phyloP scores from a whole-genome alignment of 2,113 vertebrate species.

The Alosa alosa region DNA sequence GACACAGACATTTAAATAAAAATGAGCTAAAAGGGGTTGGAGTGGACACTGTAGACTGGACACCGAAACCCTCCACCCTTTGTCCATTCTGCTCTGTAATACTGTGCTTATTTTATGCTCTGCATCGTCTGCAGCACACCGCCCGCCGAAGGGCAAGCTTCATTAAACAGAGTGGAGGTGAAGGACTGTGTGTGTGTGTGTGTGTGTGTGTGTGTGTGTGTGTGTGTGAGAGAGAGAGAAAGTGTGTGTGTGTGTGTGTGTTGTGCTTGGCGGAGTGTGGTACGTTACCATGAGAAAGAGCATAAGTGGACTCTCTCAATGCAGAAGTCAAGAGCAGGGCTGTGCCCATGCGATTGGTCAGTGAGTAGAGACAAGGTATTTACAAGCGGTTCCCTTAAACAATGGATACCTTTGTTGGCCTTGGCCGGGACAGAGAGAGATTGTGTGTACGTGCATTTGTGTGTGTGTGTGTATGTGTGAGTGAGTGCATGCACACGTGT shows the following conservation, averaged over 20 bases:
- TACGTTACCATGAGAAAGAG: conserved; percentile 15
- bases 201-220: conserved; percentile 6
- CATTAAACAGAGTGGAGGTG: conserved; percentile 21
- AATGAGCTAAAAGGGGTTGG: neutral
- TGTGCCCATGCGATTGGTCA: conserved; percentile 44
- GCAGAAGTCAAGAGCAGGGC: conserved; percentile 46
- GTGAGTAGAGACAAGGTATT: conserved; percentile 53
- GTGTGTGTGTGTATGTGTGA: conserved; percentile 3
- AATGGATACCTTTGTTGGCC: conserved; percentile 47
- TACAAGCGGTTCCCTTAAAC: conserved; percentile 47
- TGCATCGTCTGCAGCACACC: conserved; percentile 37
- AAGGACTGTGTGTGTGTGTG: neutral
- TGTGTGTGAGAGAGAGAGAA: neutral
- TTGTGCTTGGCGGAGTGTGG: conserved; percentile 6
- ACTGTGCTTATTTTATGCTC: neutral
- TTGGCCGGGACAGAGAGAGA: conserved; percentile 39
- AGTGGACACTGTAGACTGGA: neutral
- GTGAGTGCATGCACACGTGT: neutral
- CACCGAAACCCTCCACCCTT: neutral
- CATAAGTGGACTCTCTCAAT: conserved; percentile 38
- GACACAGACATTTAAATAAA: neutral
- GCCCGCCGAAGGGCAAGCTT: conserved; percentile 54
- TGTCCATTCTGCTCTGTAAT: neutral
- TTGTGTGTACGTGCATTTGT: conserved; percentile 25
- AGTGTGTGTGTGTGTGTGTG: neutral